A percentile compares a stretch with the other conserved stretches of the same genome.
Evolutionary conservation across 2,113 vertebrate genomes (phyloP).

Genomic region (Crotalus tigris): DNA sequence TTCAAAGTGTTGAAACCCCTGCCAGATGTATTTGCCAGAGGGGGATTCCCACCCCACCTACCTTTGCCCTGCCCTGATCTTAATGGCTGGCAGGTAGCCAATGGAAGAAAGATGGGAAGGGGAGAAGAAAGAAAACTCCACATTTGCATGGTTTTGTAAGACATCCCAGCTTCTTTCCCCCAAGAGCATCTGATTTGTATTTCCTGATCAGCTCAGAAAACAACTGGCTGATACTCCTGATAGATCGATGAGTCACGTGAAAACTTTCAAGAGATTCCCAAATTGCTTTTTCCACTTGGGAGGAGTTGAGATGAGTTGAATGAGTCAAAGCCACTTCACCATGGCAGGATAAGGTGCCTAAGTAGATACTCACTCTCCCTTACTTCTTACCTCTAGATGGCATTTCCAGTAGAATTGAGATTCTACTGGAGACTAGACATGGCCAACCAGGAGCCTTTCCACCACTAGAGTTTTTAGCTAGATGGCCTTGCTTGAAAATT

Average conservation of each 20-base stretch:
- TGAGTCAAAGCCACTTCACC: neutral
- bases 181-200: neutral
- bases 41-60: neutral
- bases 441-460: neutral
- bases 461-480: neutral
- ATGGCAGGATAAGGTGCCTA: neutral
- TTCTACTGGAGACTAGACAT: neutral
- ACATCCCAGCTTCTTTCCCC: conserved; percentile 12
- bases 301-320: neutral
- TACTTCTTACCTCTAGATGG: neutral
- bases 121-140: neutral
- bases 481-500: neutral
- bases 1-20: neutral
- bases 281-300: neutral
- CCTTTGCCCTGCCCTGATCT: neutral
- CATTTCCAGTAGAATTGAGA: neutral
- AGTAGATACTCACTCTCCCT: neutral
- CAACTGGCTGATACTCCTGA: neutral
- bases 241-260: neutral
- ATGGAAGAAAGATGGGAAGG: neutral
- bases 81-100: neutral
- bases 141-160: conserved; percentile 1
- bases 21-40: neutral
- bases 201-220: neutral
- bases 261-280: conserved; percentile 6